These are phyloP conservation scores for Scyliorhinus canicula DNA, from an alignment of 2,797 vertebrate species.

Conservation along the genomic window DNA sequence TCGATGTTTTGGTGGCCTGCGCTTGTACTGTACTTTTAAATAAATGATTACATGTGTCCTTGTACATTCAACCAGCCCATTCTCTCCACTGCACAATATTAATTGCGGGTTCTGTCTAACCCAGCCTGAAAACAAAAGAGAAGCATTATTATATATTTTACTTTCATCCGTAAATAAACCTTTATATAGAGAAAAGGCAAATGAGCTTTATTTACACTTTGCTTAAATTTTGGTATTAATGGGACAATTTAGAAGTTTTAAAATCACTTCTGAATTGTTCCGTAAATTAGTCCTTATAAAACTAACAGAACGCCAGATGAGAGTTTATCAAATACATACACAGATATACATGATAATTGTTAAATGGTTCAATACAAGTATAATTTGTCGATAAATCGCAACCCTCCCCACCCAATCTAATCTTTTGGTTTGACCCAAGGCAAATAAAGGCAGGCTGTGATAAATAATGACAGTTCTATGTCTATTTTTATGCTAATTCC, in stretches of 20 bases:
- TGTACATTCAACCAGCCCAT: neutral
- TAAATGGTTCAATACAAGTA: neutral
- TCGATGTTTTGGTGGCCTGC: neutral
- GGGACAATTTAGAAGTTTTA: neutral
- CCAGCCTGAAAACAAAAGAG: too few relatives aligned
- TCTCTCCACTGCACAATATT: neutral
- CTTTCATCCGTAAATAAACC: neutral
- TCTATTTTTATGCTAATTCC: constrained; percentile 9
- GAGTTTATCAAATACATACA: neutral
- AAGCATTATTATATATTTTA: neutral
- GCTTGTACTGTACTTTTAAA: too few relatives aligned
- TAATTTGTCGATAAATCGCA: neutral
- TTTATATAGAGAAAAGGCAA: neutral
- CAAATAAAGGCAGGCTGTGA: neutral
- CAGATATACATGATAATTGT: neutral
- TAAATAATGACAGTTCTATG: neutral
- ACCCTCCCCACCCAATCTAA: neutral
- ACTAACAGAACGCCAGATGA: neutral
- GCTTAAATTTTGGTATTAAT: neutral
- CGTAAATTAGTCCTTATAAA: neutral
- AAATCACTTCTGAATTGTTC: neutral
- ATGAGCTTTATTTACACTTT: neutral
- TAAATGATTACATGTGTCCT: neutral
- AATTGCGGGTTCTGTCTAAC: neutral
- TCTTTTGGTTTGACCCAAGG: neutral